Evolutionary conservation across 2,113 vertebrate species (phyloP).

Genomic region (Hyperoodon ampullatus): DNA sequence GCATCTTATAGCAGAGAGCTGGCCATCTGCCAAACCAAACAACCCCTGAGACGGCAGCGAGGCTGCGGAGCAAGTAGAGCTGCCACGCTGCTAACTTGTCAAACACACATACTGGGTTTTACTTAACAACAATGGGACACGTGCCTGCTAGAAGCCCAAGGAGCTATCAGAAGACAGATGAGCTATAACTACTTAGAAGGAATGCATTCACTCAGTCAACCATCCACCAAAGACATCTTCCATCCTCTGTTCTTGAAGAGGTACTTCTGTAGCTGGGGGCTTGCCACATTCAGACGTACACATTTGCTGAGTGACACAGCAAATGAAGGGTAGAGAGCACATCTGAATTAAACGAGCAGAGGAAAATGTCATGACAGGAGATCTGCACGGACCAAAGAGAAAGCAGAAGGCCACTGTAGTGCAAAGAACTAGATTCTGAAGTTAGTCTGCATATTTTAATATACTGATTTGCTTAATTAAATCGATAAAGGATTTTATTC

Average conservation of each 20-base stretch:
- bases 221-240: not conserved
- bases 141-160: slow-evolving; percentile 71
- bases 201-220: not conserved
- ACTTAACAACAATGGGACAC: slow-evolving; percentile 80
- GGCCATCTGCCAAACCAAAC: slow-evolving; percentile 85
- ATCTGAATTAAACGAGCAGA: not conserved
- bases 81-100: slow-evolving; percentile 81
- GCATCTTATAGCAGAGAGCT: slow-evolving; percentile 84
- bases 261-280: not conserved
- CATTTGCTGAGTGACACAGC: not conserved
- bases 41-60: slow-evolving; percentile 71
- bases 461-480: not conserved
- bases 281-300: not conserved
- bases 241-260: not conserved
- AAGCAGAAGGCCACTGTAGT: not conserved
- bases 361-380: not conserved
- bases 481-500: not conserved
- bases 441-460: not conserved
- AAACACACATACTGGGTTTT: slow-evolving; percentile 78
- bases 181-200: slow-evolving; percentile 67
- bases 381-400: not conserved
- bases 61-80: slow-evolving; percentile 68
- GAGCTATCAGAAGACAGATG: slow-evolving; percentile 70
- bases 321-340: not conserved
- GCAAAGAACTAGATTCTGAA: slow-evolving; percentile 39